phyloP scores from a whole-genome alignment of 2,113 vertebrate species.

The Camelus bactrianus region DNA sequence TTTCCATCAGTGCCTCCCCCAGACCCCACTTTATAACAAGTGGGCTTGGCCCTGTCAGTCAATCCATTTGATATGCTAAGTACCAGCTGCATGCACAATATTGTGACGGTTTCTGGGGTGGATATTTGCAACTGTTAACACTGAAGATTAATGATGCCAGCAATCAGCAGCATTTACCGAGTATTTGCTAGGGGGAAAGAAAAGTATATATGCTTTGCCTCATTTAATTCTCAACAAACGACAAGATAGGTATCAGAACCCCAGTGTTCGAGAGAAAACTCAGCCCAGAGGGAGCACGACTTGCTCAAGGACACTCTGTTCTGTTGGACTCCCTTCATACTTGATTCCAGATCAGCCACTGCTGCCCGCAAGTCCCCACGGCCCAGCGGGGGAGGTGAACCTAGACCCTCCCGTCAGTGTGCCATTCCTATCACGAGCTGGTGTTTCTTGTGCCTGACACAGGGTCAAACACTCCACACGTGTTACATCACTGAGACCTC shows the following conservation, averaged over 20 bases:
- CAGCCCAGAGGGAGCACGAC: background rate
- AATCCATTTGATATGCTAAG: background rate
- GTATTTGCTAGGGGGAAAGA: background rate
- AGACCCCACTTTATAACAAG: background rate
- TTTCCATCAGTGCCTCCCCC: background rate
- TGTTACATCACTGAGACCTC: fast-evolving
- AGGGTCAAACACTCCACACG: fast-evolving
- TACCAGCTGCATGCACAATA: fast-evolving
- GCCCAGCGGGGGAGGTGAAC: background rate
- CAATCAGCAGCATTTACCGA: fast-evolving
- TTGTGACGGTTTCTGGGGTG: background rate
- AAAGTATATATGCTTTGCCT: fast-evolving
- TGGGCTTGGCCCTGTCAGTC: fast-evolving
- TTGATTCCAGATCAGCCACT: background rate
- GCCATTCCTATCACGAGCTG: background rate
- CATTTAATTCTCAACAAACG: background rate
- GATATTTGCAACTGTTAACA: fast-evolving
- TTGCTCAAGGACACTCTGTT: fast-evolving
- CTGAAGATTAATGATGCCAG: fast-evolving
- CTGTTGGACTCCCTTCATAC: background rate
- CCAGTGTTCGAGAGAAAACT: background rate
- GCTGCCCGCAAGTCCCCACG: background rate
- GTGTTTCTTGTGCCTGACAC: background rate
- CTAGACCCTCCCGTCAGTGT: fast-evolving
- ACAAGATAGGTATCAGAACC: fast-evolving